Percentiles rank a stretch among this genome's conserved stretches.
These are phyloP conservation scores for Macrophya alboannulata DNA, from an alignment of 2,888 invertebrate genomes.

Conservation along the genomic window DNA sequence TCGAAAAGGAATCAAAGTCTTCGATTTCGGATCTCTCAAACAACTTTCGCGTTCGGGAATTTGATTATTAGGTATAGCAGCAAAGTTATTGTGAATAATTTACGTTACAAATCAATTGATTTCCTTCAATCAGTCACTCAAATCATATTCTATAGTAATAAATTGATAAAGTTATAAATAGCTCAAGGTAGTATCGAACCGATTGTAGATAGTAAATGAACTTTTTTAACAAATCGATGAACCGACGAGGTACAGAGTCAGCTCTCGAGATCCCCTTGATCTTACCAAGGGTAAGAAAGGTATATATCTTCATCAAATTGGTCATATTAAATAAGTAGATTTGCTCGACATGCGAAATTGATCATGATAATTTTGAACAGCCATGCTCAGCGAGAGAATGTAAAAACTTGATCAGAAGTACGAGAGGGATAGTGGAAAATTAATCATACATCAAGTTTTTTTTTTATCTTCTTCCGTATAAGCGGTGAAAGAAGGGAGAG, in stretches of 20 bases:
- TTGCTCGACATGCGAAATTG: neutral
- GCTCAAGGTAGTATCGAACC: neutral
- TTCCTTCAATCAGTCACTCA: neutral
- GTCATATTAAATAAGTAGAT: conserved; percentile 7
- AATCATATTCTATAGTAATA: neutral
- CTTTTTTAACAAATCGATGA: neutral
- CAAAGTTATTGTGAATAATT: neutral
- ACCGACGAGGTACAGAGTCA: neutral
- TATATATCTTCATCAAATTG: neutral
- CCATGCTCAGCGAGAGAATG: neutral
- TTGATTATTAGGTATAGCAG: neutral
- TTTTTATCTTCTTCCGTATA: neutral
- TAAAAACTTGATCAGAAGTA: neutral
- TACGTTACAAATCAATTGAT: neutral
- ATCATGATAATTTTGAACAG: neutral
- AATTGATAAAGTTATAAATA: neutral
- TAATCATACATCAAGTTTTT: neutral
- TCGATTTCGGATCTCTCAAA: neutral
- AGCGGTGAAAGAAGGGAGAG: neutral
- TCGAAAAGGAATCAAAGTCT: neutral
- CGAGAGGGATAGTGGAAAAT: neutral
- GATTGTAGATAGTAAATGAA: neutral
- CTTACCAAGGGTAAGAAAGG: neutral
- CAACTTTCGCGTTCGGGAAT: neutral
- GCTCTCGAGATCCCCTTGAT: conserved; percentile 28